Base-by-base conservation (phyloP, 2,797 vertebrate species). In the Chelon auratus region DNA sequence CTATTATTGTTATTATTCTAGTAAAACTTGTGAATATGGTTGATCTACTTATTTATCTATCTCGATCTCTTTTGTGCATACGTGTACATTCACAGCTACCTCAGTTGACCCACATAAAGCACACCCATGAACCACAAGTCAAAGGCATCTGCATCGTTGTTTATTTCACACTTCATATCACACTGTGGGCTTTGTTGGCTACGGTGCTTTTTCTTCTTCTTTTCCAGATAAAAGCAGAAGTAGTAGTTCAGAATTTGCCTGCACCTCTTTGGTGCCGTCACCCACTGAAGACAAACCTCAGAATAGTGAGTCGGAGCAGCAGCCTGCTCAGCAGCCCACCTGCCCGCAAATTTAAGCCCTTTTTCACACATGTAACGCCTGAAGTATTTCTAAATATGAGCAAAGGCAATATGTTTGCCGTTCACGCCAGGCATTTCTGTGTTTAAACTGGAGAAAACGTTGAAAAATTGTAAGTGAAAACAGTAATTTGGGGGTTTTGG, bases 261-360 rank as follows among this genome's bases (percentile, higher is more conserved):
- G 93, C 82, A 95, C 91, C 89, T 94, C 93, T 87, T 95, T 93
- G 95, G 93, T 97, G 89, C 92, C 93, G 91, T 93, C 93, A 86
- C 91, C 92, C 92, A 95, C 95, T 95, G 94, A 95, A 94, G 95
- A 95, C 91, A 95, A 95, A 93, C 89, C 92, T 94, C 94, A 94
- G 87, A 93, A 95, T 96, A 96, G 96, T 96, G 96, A 97, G 96
- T 97, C 94, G 93, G 93, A 95, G 93, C 92, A 93, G 93, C 91
- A 93, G 30, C 56, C 62, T 77, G 62, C 72, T 80, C 78, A 81
- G 63, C 68, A 61, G 58, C 30, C 75, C 63, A 74, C 51, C 68
- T 77, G 63, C 54, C 78, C 85, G 85, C 89, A 85, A 61, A 63
- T 62, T 61, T 60, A 36, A 81, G 80, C 79, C 81, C 72, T 77